Base-by-base conservation (phyloP, 1,140 invertebrate genomes). In the Drosophila lowei region DNA sequence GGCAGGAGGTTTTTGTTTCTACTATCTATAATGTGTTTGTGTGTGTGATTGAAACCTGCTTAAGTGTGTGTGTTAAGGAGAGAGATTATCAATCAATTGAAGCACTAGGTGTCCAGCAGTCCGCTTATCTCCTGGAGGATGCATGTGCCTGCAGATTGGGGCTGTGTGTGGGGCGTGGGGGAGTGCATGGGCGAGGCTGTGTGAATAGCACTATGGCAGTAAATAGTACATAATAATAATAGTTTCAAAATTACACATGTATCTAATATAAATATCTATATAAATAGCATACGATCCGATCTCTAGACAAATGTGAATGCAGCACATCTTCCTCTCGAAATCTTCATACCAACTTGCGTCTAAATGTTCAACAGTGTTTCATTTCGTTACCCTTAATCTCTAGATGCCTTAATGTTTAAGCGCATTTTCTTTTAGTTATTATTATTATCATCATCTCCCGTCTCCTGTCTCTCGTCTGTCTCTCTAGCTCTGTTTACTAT, bases 161-260 rank as follows among this genome's bases (percentile, higher is more conserved):
- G 54, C 16, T 25, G 28, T 16, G n/a, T 64, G 21, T 9, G 5
- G 25, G 41, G 41, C 44, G 49, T 23, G 41, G 52, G 73, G 48
- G 48, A 50, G 55, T 25, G 23, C 23, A 5, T 25, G 43, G 56
- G 15, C 16, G 25, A 63, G 73, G 48, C 54, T 44, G 41, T 74
- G 55, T 77, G 23, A 5, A 25, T 25, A 76, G 83, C 80, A 70
- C 83, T 88, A 88, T 88, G 83, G 83, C 83, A 88, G 83, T 88
- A 88, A 73, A 88, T 88, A 86, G 81, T 79, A 84, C 71, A 73
- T 88, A 85, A 85, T 85, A 79, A 60, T 34, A 38, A 11, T 25
- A 25, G 28, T 30, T 86, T 73, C 80, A 67, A 86, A 79, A 77
- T 79, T 79, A 81, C 68, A 76, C 73, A 68, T 74, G 76, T 74